A percentile compares a stretch with the other conserved stretches of the same genome.
phyloP scores from a whole-genome alignment of 1,140 invertebrate species.

The Scaptomyza graminum region DNA sequence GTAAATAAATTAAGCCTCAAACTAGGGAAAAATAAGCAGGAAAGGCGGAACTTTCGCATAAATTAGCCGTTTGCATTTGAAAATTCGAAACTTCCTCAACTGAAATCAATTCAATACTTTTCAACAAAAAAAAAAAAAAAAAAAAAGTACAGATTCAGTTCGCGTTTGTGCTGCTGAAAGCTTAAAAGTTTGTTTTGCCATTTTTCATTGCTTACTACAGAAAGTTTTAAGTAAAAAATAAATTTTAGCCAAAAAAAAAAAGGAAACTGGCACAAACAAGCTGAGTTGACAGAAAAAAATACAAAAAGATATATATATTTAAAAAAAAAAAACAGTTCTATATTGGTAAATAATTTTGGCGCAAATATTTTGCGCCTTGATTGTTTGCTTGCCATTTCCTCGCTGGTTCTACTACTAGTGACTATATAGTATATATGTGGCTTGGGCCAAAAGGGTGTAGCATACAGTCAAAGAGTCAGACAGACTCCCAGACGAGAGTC shows the following conservation, averaged over 20 bases:
- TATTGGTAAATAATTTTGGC: slow-evolving; percentile 58
- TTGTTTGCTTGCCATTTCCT: slow-evolving; percentile 37
- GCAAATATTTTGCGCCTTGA: slow-evolving; percentile 60
- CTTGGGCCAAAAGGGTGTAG: slow-evolving; percentile 13
- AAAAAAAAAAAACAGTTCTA: slow-evolving; percentile 30
- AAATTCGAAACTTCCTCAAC: slow-evolving; percentile 67
- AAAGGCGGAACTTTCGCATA: slow-evolving; percentile 75
- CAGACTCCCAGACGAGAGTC: slow-evolving; percentile 43
- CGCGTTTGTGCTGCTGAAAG: slow-evolving; percentile 62
- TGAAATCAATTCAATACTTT: slow-evolving; percentile 77
- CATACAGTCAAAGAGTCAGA: slow-evolving; percentile 16
- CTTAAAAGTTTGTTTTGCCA: slow-evolving; percentile 76
- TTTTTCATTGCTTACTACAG: slow-evolving; percentile 80
- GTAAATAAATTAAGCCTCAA: slow-evolving; percentile 67
- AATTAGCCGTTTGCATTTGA: slow-evolving; percentile 80
- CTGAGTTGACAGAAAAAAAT: slow-evolving; percentile 34
- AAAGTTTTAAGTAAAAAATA: slow-evolving; percentile 83
- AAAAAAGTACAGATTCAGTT: slow-evolving; percentile 42
- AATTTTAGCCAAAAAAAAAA: slow-evolving; percentile 65
- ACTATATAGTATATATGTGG: slow-evolving; percentile 5
- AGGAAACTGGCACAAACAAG: slow-evolving; percentile 51
- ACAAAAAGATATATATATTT: slow-evolving; percentile 9
- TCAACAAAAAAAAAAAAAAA: slow-evolving; percentile 50
- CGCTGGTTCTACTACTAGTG: slow-evolving; percentile 7
- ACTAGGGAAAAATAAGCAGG: slow-evolving; percentile 52